Evolutionary conservation across 2,113 vertebrate species (phyloP), one percentile per base, ranked within the genome.

Genomic region (Poeciliopsis turrubarensis): DNA sequence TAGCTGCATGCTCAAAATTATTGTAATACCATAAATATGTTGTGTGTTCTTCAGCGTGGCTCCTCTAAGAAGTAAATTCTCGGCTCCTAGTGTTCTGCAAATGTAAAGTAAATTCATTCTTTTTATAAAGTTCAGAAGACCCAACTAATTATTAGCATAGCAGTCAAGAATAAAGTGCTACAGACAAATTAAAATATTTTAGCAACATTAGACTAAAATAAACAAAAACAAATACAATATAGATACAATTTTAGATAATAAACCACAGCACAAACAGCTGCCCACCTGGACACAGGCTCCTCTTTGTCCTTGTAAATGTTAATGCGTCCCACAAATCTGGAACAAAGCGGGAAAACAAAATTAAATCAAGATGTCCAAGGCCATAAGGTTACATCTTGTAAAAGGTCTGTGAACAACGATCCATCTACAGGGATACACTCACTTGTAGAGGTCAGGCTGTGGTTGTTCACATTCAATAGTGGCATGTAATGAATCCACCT

Each of bases 391-490:
- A 47, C 65, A 66, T 68, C 29, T 31, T 68, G 60, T 51, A 29
- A 68, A 51, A 60, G 64, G 47, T 68, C 27, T 57, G 73, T 3
- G 15, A 14, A 60, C 47, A 61, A 37, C 66, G 72, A 60, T 70
- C 32, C 54, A 75, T 77, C 66, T 66, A 25, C 41, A 51, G 60
- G 44, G 68, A 79, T 47, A 41, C 70, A 87, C 97, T 96, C 93
- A 99, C 98, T 96, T 99, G 95, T 99, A 99, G 88, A 99, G 97
- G 92, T 99, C 98, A 37, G 98, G 97, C 89, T 99, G 97, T 6
- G 98, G 98, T 93, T 99, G 98, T 94, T 99, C 97, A 91, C 98
- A 99, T 95, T 99, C 98, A 86, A 99, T 96, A 34, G 96, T 99
- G 80, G 97, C 97, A 3, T 97, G 96, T 13, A 99, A 86, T 3